Conservation (phyloP, 2,888 invertebrate genomes). For the Gibbula magus region DNA sequence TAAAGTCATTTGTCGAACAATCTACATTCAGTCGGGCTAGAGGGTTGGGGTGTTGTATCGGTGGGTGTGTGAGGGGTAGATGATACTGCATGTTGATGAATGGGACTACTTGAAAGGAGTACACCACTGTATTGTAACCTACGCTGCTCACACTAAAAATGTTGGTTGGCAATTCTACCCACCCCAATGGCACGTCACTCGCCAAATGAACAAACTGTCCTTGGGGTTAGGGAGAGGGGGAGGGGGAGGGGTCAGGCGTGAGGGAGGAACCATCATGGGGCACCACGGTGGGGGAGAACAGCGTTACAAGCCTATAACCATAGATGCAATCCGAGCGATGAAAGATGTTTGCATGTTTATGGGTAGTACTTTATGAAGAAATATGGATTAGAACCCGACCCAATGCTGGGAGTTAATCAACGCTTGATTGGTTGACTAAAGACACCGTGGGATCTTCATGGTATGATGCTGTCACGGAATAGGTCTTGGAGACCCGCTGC, state of each 20-base stretch:
- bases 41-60: no score
- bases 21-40: no score
- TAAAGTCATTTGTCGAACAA: no score
- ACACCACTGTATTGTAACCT: no score
- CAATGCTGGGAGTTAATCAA: slow-evolving; percentile 4
- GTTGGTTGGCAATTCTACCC: not conserved
- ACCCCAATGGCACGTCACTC: not conserved
- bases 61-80: no score
- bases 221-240: not conserved
- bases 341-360: slow-evolving; percentile 19
- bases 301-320: not conserved
- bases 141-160: no score
- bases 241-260: not conserved
- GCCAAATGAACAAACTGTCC: not conserved
- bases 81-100: no score
- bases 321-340: slow-evolving; percentile 6
- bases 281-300: no score
- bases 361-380: slow-evolving; percentile 1
- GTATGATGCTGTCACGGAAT: not conserved
- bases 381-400: slow-evolving; percentile 10
- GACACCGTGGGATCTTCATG: not conserved
- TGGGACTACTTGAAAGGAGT: no score
- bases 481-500: no score
- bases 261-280: no score
- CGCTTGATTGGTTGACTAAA: not conserved